Evolutionary conservation across 2,797 vertebrate genomes (phyloP).

Genomic region (Sebastes hubbsi): DNA sequence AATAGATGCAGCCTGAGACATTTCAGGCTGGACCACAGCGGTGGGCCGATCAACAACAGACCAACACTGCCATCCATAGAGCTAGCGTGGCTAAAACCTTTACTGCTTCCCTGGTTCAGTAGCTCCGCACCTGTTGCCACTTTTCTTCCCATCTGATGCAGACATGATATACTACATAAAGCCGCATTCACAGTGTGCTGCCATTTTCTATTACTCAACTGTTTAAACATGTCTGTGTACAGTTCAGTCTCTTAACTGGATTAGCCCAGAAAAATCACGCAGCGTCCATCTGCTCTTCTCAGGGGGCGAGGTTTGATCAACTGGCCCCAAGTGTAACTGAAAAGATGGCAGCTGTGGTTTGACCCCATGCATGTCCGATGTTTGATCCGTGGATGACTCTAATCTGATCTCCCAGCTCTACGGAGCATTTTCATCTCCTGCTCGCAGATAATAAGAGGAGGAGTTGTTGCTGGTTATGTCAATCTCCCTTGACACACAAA

Average conservation of each 20-base stretch:
- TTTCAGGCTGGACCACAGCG: not conserved
- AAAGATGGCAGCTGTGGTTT: constrained; percentile 1
- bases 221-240: constrained; percentile 6
- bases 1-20: not conserved
- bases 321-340: not conserved
- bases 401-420: constrained; percentile 14
- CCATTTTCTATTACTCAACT: constrained; percentile 18
- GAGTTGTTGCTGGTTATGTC: constrained; percentile 22
- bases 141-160: not conserved
- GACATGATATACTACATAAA: not conserved
- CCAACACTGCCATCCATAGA: not conserved
- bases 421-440: constrained; percentile 21
- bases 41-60: not conserved
- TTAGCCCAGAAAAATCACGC: constrained; percentile 43
- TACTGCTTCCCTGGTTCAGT: not conserved
- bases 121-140: not conserved
- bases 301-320: not conserved
- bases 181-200: not conserved
- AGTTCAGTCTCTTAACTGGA: constrained; percentile 37
- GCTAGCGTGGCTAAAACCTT: not conserved
- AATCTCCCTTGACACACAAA: constrained; percentile 41
- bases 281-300: constrained; percentile 36
- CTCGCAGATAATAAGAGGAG: constrained; percentile 19
- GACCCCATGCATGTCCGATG: not conserved
- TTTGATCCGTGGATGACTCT: constrained; percentile 28